Base-by-base conservation (phyloP, 2,888 invertebrate species). In the Hirtodrosophila cameraria region DNA sequence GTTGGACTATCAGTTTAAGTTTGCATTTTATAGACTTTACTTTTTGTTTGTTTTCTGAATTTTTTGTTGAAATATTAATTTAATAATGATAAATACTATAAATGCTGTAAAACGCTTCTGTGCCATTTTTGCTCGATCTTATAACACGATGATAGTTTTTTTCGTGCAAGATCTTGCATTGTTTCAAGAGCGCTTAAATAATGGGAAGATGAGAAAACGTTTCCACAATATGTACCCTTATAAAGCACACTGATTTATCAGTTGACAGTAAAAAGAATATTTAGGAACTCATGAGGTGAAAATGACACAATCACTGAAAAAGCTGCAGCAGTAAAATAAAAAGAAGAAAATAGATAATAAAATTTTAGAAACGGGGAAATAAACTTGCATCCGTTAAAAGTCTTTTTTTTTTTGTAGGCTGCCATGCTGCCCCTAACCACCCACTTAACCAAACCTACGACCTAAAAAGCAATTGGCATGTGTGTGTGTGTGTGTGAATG, bases 361-460 rank as follows among this genome's bases (percentile, higher is more conserved):
- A 20, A 58, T 52, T 57, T 58, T 58, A 12, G 30, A 57, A 71
- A 9, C 20, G 41, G 9, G 1, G 6, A 28, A 53, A 41, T 12
- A 48, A 53, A 60, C 30, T 39, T 59, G 50, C 61, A 39, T 54
- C 11, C 28, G 20, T 49, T 41, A 41, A 33, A 31, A 13, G 35
- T 33, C 57, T 27, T 41, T 35, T 36, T 43, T 46, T 52, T 46
- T 43, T 54, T 45, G n/a, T 31, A 36, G 48, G 41, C 15, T n/a
- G 30, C 18, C 18, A 23, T 12, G 6, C 4, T 25, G 38, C 43
- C 43, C 31, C 57, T 5, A 23, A 20, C 18, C 18, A 20, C 18
- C 18, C 18, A 2, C 2, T 20, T 20, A 60, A 50, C 73, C 41
- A 72, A 69, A 43, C 46, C 46, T 43, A 73, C 69, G 69, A 70